Evolutionary conservation across 2,888 invertebrate genomes (phyloP).

Genomic region (Camponotus fellah): DNA sequence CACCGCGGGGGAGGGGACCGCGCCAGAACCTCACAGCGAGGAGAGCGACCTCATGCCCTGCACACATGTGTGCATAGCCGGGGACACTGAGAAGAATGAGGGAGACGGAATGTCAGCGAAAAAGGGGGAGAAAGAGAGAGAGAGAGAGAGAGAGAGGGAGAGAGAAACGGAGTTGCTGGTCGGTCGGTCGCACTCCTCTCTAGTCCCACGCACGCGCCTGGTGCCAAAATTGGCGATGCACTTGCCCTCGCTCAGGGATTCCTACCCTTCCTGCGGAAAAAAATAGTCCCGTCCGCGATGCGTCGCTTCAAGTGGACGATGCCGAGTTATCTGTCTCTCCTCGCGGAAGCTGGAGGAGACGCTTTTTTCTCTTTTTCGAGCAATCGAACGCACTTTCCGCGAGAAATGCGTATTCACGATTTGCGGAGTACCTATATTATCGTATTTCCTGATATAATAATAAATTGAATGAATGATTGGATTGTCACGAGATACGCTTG

Average conservation of each 20-base stretch:
- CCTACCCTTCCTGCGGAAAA: conserved; percentile 56
- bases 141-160: neutral
- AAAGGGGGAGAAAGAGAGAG: neutral
- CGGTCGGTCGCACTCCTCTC: conserved; percentile 45
- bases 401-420: neutral
- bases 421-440: neutral
- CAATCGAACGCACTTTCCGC: neutral
- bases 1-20: conserved; percentile 65
- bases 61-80: conserved; percentile 73
- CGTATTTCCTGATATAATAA: neutral
- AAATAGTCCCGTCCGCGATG: conserved; percentile 46
- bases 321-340: neutral
- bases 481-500: neutral
- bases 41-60: conserved; percentile 79
- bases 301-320: conserved; percentile 16
- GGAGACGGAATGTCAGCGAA: conserved; percentile 54
- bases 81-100: conserved; percentile 73
- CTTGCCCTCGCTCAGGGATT: conserved; percentile 64
- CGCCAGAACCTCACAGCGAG: conserved; percentile 65
- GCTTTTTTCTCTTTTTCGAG: neutral
- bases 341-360: neutral
- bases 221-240: conserved; percentile 70
- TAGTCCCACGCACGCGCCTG: conserved; percentile 70
- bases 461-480: neutral
- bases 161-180: conserved; percentile 46